Percentiles rank a stretch among this genome's conserved stretches.
Evolutionary conservation across 2,113 vertebrate genomes (phyloP).

Genomic region (Indri indri): DNA sequence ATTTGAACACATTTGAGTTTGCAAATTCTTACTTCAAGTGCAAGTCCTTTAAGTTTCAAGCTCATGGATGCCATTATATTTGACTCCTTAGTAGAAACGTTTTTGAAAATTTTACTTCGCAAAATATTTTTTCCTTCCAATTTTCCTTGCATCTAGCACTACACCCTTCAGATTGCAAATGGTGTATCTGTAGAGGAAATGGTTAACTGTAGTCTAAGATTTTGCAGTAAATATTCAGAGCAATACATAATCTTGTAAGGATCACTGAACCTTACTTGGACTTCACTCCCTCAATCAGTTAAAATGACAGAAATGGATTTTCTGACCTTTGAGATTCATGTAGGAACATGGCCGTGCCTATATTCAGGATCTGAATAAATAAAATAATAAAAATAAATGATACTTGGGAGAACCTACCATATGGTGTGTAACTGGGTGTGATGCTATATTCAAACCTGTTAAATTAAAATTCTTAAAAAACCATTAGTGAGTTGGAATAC

Average conservation of each 20-base stretch:
- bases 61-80: background rate
- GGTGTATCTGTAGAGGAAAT: background rate
- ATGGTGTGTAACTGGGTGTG: background rate
- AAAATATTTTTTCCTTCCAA: background rate
- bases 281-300: constrained; percentile 17
- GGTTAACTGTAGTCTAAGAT: background rate
- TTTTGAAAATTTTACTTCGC: background rate
- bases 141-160: background rate
- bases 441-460: constrained; percentile 22
- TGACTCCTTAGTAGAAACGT: background rate
- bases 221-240: background rate
- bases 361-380: background rate
- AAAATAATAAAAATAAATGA: constrained; percentile 13
- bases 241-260: constrained; percentile 18
- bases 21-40: background rate
- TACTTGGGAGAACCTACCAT: background rate
- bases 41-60: background rate
- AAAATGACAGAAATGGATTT: constrained; percentile 12
- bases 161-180: background rate
- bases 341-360: background rate
- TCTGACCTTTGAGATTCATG: constrained; percentile 48
- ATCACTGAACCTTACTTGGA: background rate
- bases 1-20: background rate
- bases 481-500: background rate
- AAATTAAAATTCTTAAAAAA: constrained; percentile 26